phyloP scores from a whole-genome alignment of 1,140 invertebrate species.

The Eupeodes corollae region DNA sequence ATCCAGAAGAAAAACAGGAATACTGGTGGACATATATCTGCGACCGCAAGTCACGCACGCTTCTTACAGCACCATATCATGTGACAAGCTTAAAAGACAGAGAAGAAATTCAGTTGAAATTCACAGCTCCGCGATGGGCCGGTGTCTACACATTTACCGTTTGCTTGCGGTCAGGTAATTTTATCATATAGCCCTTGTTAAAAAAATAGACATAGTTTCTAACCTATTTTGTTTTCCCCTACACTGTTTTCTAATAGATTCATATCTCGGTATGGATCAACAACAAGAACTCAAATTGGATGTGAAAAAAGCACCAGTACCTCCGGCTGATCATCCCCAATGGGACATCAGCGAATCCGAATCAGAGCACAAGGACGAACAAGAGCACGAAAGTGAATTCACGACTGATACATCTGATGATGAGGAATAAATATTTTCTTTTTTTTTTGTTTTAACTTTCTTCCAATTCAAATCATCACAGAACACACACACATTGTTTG shows the following conservation, averaged over 20 bases:
- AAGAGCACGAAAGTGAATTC: constrained; percentile 48
- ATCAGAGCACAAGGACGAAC: constrained; percentile 57
- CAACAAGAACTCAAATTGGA: constrained; percentile 89
- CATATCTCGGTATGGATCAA: constrained; percentile 87
- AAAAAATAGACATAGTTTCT: neutral
- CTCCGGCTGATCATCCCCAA: constrained; percentile 84
- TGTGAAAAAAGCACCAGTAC: constrained; percentile 85
- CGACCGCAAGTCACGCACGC: constrained; percentile 79
- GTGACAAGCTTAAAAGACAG: constrained; percentile 70
- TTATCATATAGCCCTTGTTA: neutral
- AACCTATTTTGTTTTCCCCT: neutral
- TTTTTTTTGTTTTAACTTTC: too few relatives aligned
- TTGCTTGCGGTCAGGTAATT: constrained; percentile 63
- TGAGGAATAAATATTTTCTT: constrained; percentile 38
- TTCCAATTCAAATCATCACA: too few relatives aligned
- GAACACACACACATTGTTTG: too few relatives aligned
- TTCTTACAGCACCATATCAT: constrained; percentile 84
- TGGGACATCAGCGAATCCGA: constrained; percentile 94
- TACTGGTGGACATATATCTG: constrained; percentile 99
- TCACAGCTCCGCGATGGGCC: constrained; percentile 88
- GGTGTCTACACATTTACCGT: constrained; percentile 91
- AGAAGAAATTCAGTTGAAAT: constrained; percentile 85
- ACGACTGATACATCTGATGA: constrained; percentile 48
- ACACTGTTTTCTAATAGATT: constrained; percentile 49
- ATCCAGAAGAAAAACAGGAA: constrained; percentile 94